phyloP scores from a whole-genome alignment of 2,888 invertebrate species.

The Mellilla xanthometata region DNA sequence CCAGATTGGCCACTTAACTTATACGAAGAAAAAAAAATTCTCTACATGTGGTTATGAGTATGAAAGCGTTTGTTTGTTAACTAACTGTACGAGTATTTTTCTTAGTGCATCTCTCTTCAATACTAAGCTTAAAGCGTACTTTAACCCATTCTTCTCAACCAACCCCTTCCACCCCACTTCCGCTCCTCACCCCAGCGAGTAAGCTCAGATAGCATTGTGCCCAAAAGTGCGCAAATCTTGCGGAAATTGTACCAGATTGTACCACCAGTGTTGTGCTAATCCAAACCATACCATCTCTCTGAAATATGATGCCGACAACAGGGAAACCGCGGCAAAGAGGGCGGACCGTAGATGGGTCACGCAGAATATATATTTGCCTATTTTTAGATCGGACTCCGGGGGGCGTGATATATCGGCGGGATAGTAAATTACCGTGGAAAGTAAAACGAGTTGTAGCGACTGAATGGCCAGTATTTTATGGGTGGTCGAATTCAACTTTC shows the following conservation, averaged over 20 bases:
- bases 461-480: conserved; percentile 13
- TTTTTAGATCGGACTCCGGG: conserved; percentile 17
- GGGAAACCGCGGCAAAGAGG: conserved; percentile 37
- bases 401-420: conserved; percentile 18
- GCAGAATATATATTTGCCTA: conserved; percentile 16
- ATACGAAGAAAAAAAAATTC: too few relatives aligned
- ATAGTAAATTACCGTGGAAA: conserved; percentile 23
- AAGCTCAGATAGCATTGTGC: conserved; percentile 7
- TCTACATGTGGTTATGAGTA: too few relatives aligned
- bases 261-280: conserved; percentile 43
- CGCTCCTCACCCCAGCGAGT: background rate
- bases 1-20: too few relatives aligned
- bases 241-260: conserved; percentile 28
- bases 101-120: too few relatives aligned
- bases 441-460: conserved; percentile 21
- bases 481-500: conserved; percentile 3
- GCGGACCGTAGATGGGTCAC: conserved; percentile 35
- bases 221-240: conserved; percentile 11
- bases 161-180: conserved; percentile 1
- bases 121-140: too few relatives aligned
- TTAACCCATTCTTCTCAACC: background rate
- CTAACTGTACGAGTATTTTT: too few relatives aligned
- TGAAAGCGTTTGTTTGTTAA: too few relatives aligned
- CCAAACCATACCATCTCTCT: conserved; percentile 41
- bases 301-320: conserved; percentile 58